These are phyloP conservation scores for Tychaedon coryphoeus DNA, from an alignment of 2,113 vertebrate genomes.

Conservation along the genomic window DNA sequence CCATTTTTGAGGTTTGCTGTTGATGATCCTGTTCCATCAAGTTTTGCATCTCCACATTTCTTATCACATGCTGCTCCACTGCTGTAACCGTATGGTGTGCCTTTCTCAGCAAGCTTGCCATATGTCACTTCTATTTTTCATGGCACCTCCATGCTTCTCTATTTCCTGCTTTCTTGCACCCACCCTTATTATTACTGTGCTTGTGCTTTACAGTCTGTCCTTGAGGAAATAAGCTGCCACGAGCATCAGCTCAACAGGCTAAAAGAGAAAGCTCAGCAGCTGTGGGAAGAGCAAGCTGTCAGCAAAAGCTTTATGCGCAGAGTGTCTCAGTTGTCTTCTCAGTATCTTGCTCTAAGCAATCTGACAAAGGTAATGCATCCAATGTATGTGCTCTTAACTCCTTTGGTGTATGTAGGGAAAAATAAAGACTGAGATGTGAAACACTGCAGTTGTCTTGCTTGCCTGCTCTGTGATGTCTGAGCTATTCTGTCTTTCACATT, in stretches of 20 bases:
- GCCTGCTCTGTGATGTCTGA: neutral
- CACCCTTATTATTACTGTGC: slow-evolving; percentile 71
- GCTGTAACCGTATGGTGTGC: neutral
- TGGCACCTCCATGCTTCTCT: neutral
- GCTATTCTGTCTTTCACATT: neutral
- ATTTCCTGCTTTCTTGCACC: slow-evolving; percentile 64
- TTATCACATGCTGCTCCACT: neutral
- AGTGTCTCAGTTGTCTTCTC: slow-evolving; percentile 94
- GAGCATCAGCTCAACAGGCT: slow-evolving; percentile 90
- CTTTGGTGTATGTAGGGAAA: neutral
- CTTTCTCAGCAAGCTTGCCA: neutral
- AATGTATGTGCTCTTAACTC: slow-evolving; percentile 7
- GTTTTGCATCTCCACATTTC: neutral
- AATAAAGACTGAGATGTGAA: neutral
- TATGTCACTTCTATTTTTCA: neutral
- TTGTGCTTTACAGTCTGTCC: slow-evolving; percentile 91
- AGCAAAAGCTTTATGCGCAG: slow-evolving; percentile 95
- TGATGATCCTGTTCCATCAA: neutral
- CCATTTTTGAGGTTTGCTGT: neutral
- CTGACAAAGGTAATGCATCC: slow-evolving; percentile 90
- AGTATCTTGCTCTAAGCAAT: slow-evolving; percentile 94
- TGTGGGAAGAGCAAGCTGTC: slow-evolving; percentile 94
- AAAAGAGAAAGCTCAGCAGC: slow-evolving; percentile 91
- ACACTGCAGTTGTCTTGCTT: neutral
- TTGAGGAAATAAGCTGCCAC: slow-evolving; percentile 91